Conservation (phyloP, 2,113 vertebrate genomes). For the Chinchilla lanigera region DNA sequence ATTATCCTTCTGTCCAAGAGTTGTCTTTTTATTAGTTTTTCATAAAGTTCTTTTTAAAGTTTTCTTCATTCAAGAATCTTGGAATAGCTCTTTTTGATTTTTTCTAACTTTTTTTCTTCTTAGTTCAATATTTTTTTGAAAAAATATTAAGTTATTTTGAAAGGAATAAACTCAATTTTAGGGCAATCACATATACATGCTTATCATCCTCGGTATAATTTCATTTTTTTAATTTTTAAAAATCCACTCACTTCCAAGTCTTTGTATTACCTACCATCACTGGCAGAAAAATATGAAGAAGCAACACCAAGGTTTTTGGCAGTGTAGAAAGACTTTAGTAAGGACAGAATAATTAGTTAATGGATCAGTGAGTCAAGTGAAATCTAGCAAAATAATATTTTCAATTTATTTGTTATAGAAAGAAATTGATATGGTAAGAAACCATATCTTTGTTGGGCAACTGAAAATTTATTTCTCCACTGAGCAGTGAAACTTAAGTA, state of each 20-base stretch:
- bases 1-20: conserved; percentile 21
- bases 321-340: conserved; percentile 15
- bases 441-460: conserved; percentile 32
- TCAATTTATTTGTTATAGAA: conserved; percentile 20
- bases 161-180: conserved; percentile 36
- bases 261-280: not conserved
- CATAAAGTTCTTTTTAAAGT: not conserved
- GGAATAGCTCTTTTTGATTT: not conserved
- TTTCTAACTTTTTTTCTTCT: conserved; percentile 34
- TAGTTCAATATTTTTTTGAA: conserved; percentile 17
- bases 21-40: not conserved
- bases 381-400: conserved; percentile 49
- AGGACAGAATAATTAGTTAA: conserved; percentile 1
- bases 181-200: not conserved
- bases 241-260: not conserved
- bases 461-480: conserved; percentile 1
- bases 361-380: not conserved
- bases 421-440: not conserved
- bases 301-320: not conserved
- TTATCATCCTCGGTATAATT: not conserved
- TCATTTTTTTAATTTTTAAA: conserved; percentile 34
- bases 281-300: not conserved
- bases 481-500: not conserved
- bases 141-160: conserved; percentile 28
- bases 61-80: conserved; percentile 26